Base-by-base conservation (phyloP, 2,888 invertebrate species). In the Lissonota sp. region DNA sequence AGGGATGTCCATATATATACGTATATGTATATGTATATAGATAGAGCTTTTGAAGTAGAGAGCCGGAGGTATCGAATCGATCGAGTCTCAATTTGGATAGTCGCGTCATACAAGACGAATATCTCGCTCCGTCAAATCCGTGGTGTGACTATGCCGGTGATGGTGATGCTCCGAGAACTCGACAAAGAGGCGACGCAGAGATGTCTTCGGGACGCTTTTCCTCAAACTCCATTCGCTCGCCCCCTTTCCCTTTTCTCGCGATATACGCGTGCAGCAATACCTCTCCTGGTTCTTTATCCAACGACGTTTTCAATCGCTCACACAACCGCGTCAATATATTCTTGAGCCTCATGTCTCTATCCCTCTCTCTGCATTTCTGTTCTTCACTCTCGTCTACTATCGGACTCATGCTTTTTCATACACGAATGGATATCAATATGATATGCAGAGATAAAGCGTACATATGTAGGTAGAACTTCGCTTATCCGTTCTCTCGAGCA, bases 81-180 rank as follows among this genome's bases (percentile, higher is more conserved):
- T 90, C 88, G 88, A 87, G 84, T 88, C 89, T 87, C 88, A 89
- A 89, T 90, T 89, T 89, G 86, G 87, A 89, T 85, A 85, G 85
- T 86, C 84, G 82, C 84, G 86, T 88, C 87, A 85, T 87, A 86
- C 83, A 86, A 88, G 88, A 86, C 86, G 88, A 87, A 88, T 88
- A 88, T 86, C 85, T 86, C 85, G 87, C 87, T 79, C 75, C 84
- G 84, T 80, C 81, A 85, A 87, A 74, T 84, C 81, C 73, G 70
- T 64, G 57, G 53, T 49, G 74, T 79, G 80, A 72, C 80, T 72
- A 64, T 74, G 55, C 70, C 39, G 72, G 57, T 60, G 69, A 73
- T 74, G 78, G 57, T 70, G 67, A 67, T 72, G 64, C 44, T 57
- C 60, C 40, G 14, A 49, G 16, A 16, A 58, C 16, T 51, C 70